Percentiles rank a stretch among this genome's conserved stretches.
These are phyloP conservation scores for Subanguina moxae DNA, from an alignment of 1,140 invertebrate species.

Conservation along the genomic window DNA sequence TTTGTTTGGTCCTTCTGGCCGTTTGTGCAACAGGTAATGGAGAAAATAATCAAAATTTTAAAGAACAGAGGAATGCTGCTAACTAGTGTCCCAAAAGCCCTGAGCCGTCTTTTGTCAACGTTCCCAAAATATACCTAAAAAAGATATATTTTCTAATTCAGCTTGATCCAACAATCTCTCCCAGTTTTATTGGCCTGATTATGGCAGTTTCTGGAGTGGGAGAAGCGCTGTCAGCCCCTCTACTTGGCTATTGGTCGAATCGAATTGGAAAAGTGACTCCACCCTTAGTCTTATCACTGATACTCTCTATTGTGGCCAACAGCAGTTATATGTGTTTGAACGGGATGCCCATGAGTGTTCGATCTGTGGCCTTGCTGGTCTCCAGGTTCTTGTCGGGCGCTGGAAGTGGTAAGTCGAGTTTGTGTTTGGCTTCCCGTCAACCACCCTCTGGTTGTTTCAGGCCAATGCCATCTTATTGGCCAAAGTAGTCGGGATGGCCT, in stretches of 20 bases:
- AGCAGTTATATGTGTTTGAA: constrained; percentile 38
- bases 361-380: constrained; percentile 18
- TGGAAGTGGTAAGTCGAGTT: constrained; percentile 18
- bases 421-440: not conserved
- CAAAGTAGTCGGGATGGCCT: too few species aligned
- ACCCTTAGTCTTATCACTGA: constrained; percentile 30
- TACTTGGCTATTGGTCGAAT: constrained; percentile 42
- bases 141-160: constrained; percentile 29
- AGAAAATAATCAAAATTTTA: not conserved
- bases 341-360: constrained; percentile 18
- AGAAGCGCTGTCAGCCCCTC: constrained; percentile 41
- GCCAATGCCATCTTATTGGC: not conserved
- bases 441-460: not conserved
- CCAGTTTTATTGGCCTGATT: constrained; percentile 44
- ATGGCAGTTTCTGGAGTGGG: constrained; percentile 43
- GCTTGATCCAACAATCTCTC: constrained; percentile 38
- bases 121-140: too few species aligned
- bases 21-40: constrained; percentile 46
- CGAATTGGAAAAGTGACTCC: constrained; percentile 32
- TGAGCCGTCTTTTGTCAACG: too few species aligned
- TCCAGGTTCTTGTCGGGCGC: constrained; percentile 41
- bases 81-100: too few species aligned
- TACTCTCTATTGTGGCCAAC: constrained; percentile 39
- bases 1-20: constrained; percentile 49
- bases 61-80: too few species aligned